These are phyloP conservation scores for Sminthopsis crassicaudata DNA, from an alignment of 2,113 vertebrate genomes.

Conservation along the genomic window DNA sequence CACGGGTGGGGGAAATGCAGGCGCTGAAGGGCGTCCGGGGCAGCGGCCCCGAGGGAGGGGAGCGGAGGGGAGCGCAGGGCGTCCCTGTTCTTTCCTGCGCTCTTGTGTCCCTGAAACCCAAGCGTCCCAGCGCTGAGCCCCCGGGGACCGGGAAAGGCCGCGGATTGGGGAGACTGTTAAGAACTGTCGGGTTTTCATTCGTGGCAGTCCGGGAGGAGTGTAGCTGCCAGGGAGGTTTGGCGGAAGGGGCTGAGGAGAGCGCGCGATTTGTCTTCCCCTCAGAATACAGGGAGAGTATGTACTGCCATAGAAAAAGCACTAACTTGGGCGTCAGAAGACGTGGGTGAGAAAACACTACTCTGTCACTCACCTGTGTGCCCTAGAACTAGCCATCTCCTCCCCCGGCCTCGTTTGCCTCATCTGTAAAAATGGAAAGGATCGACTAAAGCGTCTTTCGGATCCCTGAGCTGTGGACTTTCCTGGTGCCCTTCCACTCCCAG, in stretches of 20 bases:
- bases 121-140: neutral
- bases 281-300: neutral
- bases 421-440: neutral
- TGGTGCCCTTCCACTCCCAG: neutral
- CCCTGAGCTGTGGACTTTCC: neutral
- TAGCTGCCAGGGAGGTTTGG: neutral
- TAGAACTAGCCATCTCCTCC: neutral
- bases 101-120: neutral
- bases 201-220: neutral
- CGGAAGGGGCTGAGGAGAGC: neutral
- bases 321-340: neutral
- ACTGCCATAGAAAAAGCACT: neutral
- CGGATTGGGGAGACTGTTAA: neutral
- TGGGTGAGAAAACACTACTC: neutral
- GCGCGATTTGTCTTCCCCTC: neutral
- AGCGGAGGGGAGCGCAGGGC: fast-evolving
- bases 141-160: neutral
- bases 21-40: neutral
- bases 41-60: fast-evolving
- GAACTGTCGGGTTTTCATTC: neutral
- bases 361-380: neutral
- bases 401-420: neutral
- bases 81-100: fast-evolving
- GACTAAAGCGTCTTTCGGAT: neutral
- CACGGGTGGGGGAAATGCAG: neutral